phyloP scores from a whole-genome alignment of 2,113 vertebrate genomes.

The Platichthys flesus region DNA sequence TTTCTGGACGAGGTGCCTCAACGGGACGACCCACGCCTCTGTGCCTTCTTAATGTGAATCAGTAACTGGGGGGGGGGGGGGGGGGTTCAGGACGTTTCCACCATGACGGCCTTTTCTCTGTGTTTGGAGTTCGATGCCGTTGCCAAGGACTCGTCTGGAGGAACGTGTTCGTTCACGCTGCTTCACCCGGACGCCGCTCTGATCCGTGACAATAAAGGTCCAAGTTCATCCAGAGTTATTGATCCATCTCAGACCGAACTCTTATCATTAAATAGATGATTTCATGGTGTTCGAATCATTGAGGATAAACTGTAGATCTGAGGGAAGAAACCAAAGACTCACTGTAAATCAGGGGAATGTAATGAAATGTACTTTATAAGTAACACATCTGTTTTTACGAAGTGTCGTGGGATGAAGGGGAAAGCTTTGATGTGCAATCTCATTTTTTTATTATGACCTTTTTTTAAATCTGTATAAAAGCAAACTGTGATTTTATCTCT shows the following conservation, averaged over 20 bases:
- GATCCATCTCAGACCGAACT: background rate
- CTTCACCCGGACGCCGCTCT: background rate
- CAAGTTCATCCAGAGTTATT: background rate
- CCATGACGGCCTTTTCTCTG: background rate
- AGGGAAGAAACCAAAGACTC: conserved; percentile 31
- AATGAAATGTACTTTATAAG: background rate
- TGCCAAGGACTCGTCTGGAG: background rate
- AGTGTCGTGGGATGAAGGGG: background rate
- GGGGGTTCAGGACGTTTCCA: background rate
- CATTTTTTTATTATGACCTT: conserved; percentile 1
- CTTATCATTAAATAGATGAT: background rate
- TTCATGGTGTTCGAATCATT: background rate
- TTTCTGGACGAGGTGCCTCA: background rate
- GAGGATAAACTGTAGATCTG: background rate
- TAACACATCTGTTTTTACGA: background rate
- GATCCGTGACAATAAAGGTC: background rate
- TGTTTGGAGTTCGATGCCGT: background rate
- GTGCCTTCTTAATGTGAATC: conserved; percentile 55
- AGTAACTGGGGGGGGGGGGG: too few species aligned
- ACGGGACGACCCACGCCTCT: too few species aligned
- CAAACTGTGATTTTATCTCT: conserved; percentile 14
- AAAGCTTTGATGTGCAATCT: conserved; percentile 2
- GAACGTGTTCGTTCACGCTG: too few species aligned
- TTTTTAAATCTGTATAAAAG: conserved; percentile 13
- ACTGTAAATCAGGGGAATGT: conserved; percentile 41